These are phyloP conservation scores for Bubo blakistoni DNA, from an alignment of 2,113 vertebrate genomes.

Conservation along the genomic window DNA sequence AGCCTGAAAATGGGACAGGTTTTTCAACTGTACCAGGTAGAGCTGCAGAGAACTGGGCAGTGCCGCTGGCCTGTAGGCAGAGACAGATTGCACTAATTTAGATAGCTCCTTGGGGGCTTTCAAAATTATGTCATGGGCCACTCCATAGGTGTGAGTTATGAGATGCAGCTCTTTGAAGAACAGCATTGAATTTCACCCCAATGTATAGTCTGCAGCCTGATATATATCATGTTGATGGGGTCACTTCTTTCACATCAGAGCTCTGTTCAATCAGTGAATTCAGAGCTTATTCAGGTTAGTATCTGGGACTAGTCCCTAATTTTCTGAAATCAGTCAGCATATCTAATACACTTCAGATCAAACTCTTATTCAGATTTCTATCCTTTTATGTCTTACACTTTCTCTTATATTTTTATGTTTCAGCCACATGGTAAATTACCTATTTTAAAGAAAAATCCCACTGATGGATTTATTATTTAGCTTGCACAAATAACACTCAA, in stretches of 20 bases:
- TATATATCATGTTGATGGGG: not conserved
- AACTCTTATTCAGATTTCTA: not conserved
- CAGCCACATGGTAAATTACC: not conserved
- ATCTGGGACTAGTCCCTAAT: not conserved
- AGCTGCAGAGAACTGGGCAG: not conserved
- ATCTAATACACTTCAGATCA: not conserved
- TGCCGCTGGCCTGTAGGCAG: not conserved
- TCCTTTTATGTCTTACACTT: not conserved
- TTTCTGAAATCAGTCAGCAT: not conserved
- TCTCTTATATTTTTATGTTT: not conserved
- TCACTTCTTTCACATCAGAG: not conserved
- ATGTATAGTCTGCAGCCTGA: not conserved
- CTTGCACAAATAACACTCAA: not conserved
- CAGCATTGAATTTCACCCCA: not conserved
- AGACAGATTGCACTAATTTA: not conserved
- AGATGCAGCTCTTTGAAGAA: not conserved
- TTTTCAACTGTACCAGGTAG: not conserved
- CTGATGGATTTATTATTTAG: not conserved
- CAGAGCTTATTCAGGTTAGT: not conserved
- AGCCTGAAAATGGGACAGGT: not conserved
- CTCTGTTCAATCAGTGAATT: not conserved
- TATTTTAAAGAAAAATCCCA: not conserved
- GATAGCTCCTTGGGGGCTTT: not conserved
- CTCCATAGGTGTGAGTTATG: not conserved
- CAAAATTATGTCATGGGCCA: not conserved